Percentiles rank a stretch among this genome's conserved stretches.
phyloP scores from a whole-genome alignment of 2,888 invertebrate species.

The Chalcosyrphus nemorum region DNA sequence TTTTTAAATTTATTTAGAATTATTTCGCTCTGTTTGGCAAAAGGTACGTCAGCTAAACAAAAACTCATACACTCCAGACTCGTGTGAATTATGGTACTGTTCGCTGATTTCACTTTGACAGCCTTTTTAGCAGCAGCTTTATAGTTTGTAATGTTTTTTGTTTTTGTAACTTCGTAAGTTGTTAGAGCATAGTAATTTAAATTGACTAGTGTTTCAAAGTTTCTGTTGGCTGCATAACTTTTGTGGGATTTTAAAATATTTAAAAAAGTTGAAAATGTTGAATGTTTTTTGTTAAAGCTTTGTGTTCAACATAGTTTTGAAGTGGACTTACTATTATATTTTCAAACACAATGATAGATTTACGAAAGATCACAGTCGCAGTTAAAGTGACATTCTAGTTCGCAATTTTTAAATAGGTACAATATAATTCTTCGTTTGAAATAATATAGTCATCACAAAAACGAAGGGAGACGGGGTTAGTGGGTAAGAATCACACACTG shows the following conservation, averaged over 20 bases:
- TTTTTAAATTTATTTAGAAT: background rate
- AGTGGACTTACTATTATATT: background rate
- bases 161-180: background rate
- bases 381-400: too few species aligned
- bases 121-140: background rate
- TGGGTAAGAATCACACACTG: too few species aligned
- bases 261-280: background rate
- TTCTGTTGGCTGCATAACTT: background rate
- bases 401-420: too few species aligned
- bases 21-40: background rate
- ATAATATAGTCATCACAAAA: too few species aligned
- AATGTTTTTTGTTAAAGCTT: too few species aligned
- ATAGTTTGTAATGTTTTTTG: background rate
- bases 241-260: background rate
- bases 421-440: too few species aligned
- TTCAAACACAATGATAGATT: background rate
- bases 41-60: background rate
- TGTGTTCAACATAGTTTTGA: too few species aligned
- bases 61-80: background rate
- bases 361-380: too few species aligned
- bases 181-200: background rate
- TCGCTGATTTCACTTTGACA: conserved; percentile 5
- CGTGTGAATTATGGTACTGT: background rate
- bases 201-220: background rate
- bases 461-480: too few species aligned